These are phyloP conservation scores for Drosophila kikkawai DNA, from an alignment of 1,140 invertebrate species.

Conservation along the genomic window DNA sequence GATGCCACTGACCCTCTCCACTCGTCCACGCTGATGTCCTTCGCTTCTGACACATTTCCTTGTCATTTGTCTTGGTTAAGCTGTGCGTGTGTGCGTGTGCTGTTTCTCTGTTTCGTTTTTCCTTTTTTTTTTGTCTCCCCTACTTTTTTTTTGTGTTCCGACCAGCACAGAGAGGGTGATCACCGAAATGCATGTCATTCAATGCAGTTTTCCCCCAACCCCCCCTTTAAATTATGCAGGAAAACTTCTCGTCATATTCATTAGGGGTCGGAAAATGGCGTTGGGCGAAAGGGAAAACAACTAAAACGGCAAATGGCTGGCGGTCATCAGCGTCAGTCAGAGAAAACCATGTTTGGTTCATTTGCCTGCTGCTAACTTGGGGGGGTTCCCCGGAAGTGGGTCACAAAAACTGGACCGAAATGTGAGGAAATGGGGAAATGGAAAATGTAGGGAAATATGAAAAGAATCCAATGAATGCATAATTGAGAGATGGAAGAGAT, in stretches of 20 bases:
- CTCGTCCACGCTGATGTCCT: background rate
- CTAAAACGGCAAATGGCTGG: constrained; percentile 42
- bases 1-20: background rate
- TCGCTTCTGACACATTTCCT: constrained; percentile 65
- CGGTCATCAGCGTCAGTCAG: constrained; percentile 50
- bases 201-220: constrained; percentile 53
- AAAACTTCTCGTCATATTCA: constrained; percentile 80
- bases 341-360: constrained; percentile 41
- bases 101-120: background rate
- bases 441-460: constrained; percentile 14
- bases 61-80: constrained; percentile 73
- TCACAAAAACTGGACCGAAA: constrained; percentile 6
- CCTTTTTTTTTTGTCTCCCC: no score
- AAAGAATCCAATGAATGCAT: constrained; percentile 45
- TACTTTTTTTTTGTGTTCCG: constrained; percentile 16
- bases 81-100: constrained; percentile 8
- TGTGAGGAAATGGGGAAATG: background rate
- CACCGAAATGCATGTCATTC: constrained; percentile 73
- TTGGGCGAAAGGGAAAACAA: constrained; percentile 17
- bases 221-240: constrained; percentile 66
- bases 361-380: constrained; percentile 27
- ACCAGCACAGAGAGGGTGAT: constrained; percentile 4
- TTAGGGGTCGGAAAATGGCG: constrained; percentile 50
- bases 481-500: constrained; percentile 19
- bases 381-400: constrained; percentile 16